phyloP scores from a whole-genome alignment of 2,113 vertebrate species.

The Gobio gobio region DNA sequence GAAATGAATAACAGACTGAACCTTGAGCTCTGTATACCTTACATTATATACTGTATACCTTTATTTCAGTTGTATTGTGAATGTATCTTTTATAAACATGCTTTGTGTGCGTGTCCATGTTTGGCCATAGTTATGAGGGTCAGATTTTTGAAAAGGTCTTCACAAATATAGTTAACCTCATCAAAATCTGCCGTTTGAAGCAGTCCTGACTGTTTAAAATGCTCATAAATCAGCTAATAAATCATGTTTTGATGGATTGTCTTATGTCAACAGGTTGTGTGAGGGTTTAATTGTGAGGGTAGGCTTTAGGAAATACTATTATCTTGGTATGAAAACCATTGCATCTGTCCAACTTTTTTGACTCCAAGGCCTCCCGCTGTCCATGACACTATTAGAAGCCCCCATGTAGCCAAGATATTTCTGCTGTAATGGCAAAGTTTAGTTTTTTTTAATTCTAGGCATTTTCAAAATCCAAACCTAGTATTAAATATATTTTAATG shows the following conservation, averaged over 20 bases:
- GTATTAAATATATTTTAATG: too few relatives aligned
- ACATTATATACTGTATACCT: neutral
- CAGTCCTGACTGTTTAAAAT: neutral
- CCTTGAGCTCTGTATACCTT: conserved; percentile 16
- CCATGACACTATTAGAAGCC: too few relatives aligned
- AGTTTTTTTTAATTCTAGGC: too few relatives aligned
- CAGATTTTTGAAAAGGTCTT: neutral
- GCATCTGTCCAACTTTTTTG: neutral
- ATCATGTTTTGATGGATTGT: neutral
- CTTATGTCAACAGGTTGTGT: neutral
- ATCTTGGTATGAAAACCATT: neutral
- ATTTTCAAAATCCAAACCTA: too few relatives aligned
- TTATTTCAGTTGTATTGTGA: neutral
- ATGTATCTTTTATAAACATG: neutral
- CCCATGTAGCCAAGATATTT: too few relatives aligned
- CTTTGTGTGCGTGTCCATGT: conserved; percentile 40
- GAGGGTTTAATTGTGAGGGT: neutral
- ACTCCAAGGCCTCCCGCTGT: too few relatives aligned
- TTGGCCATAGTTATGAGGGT: neutral
- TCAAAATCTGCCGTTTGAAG: neutral
- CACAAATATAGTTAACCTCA: neutral
- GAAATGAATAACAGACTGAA: neutral
- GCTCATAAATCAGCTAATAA: neutral
- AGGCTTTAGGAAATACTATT: neutral
- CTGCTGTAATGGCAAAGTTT: too few relatives aligned